phyloP scores from a whole-genome alignment of 2,888 invertebrate genomes.

The Napeogenes inachia region DNA sequence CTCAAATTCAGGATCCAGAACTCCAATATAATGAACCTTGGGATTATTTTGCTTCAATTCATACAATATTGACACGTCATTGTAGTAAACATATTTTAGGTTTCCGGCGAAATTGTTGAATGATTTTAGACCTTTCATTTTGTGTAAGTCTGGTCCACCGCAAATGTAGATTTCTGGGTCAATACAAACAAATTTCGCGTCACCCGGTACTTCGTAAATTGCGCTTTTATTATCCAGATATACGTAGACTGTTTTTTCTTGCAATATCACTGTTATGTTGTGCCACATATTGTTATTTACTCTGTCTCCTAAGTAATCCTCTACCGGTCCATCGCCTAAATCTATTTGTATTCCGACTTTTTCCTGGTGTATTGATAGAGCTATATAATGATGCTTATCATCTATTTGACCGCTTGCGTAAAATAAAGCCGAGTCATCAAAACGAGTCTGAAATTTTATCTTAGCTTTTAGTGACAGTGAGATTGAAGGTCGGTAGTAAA shows the following conservation, averaged over 20 bases:
- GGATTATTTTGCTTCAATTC: slow-evolving; percentile 90
- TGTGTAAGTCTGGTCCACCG: slow-evolving; percentile 89
- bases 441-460: slow-evolving; percentile 82
- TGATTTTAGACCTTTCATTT: slow-evolving; percentile 88
- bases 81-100: slow-evolving; percentile 94
- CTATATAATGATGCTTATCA: slow-evolving; percentile 92
- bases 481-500: slow-evolving; percentile 18
- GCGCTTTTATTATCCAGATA: slow-evolving; percentile 86
- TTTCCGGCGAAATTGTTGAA: slow-evolving; percentile 93
- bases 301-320: slow-evolving; percentile 81
- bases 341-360: slow-evolving; percentile 91
- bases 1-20: slow-evolving; percentile 88
- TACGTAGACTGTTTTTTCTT: slow-evolving; percentile 83
- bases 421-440: slow-evolving; percentile 93
- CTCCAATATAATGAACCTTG: slow-evolving; percentile 88
- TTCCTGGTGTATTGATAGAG: slow-evolving; percentile 89
- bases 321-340: slow-evolving; percentile 87
- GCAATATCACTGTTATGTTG: slow-evolving; percentile 91
- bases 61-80: slow-evolving; percentile 93
- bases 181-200: slow-evolving; percentile 84
- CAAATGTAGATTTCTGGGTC: slow-evolving; percentile 97
- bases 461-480: slow-evolving; percentile 27
- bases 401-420: slow-evolving; percentile 95
- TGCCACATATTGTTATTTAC: slow-evolving; percentile 90
- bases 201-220: slow-evolving; percentile 83